Evolutionary conservation across 2,888 invertebrate genomes (phyloP), one percentile per base, ranked within the genome.

Genomic region (Polietes domitor): DNA sequence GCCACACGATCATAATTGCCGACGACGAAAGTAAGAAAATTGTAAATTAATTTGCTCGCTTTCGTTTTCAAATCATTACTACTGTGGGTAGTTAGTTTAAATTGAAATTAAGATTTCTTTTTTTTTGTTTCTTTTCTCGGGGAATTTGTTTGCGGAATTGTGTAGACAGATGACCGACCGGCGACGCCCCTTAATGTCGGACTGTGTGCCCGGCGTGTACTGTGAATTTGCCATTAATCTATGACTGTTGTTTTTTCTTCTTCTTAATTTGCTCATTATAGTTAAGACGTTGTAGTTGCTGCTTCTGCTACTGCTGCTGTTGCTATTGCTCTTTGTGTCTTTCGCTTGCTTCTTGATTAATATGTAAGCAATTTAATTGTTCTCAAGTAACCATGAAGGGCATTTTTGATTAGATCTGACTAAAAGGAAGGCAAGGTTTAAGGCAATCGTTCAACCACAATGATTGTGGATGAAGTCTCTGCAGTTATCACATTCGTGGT

Each of bases 101-200:
- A 61, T 63, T 50, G 32, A 32, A 68, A n/a, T 68, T 43, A 24
- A 68, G 24, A 68, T 68, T 68, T 68, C 68, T 68, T 15, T 43
- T 63, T 10, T 28, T 65, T 68, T 43, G 5, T 68, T 43, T 15
- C 4, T 43, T 43, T 68, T 43, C n/a, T 61, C 28, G 28, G 12
- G 58, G 28, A 61, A 32, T 61, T 61, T 32, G 26, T 47, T 47
- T 47, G n/a, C 47, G 47, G 47, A 47, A 47, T 47, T 47, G 47
- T 12, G 15, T 58, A 26, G 10, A 58, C 15, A 37, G n/a, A n/a
- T n/a, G n/a, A n/a, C n/a, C n/a, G n/a, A 24, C 21, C 53, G 19
- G 53, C 9, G 53, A 55, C 61, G 28, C 61, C 28, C 61, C 15
- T 61, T 61, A 7, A 21, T 21, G 32, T 32, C 4, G 4, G 32